Percentiles rank a stretch among this genome's conserved stretches.
Conservation (phyloP, 2,888 invertebrate species). For the Stenodema calcarata region DNA sequence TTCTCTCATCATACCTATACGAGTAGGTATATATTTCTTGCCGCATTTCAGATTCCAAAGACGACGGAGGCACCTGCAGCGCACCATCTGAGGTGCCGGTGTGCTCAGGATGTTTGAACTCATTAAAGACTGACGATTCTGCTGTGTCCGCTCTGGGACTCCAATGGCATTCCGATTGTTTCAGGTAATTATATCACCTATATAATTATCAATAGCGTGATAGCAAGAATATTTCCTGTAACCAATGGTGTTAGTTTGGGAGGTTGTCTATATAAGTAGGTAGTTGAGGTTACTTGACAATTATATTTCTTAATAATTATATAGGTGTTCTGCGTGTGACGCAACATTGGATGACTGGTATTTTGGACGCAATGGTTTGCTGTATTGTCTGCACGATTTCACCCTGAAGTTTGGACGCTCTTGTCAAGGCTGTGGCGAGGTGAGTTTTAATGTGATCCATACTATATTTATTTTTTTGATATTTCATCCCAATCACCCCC, state of each 20-base stretch:
- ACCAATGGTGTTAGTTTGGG: too few species aligned
- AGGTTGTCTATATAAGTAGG: too few species aligned
- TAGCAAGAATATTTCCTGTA: too few species aligned
- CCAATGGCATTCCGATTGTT: constrained; percentile 90
- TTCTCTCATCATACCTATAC: too few species aligned
- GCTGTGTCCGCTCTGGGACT: constrained; percentile 81
- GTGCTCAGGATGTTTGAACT: constrained; percentile 79
- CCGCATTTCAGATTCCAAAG: background rate
- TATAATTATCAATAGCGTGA: too few species aligned
- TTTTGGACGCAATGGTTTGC: constrained; percentile 87
- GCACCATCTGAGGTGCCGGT: background rate
- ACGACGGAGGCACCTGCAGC: background rate
- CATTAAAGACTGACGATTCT: constrained; percentile 73
- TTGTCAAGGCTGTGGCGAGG: constrained; percentile 87
- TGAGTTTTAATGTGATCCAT: constrained; percentile 60
- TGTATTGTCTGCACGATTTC: constrained; percentile 89
- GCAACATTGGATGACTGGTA: constrained; percentile 87
- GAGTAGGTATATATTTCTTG: too few species aligned
- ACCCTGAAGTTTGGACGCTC: constrained; percentile 86
- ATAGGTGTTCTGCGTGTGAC: constrained; percentile 90
- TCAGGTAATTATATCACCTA: too few species aligned
- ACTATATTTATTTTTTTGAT: background rate
- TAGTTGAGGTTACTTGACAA: background rate
- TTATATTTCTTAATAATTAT: constrained; percentile 45
- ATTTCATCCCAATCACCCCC: too few species aligned